Evolutionary conservation across 2,113 vertebrate genomes (phyloP).

Genomic region (Odocoileus virginianus): DNA sequence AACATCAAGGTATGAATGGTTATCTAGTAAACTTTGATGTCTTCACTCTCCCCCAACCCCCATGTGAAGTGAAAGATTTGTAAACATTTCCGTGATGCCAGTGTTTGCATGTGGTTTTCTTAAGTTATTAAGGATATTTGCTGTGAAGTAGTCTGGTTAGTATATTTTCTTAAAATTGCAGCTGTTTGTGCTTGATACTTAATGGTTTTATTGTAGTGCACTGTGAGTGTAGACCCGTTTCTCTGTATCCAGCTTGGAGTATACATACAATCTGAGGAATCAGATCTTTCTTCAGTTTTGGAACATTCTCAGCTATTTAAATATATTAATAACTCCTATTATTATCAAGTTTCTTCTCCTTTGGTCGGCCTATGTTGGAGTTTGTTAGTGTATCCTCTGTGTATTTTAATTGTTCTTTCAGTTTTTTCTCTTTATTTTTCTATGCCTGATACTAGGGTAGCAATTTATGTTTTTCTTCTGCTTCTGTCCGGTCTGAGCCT

Average conservation of each 20-base stretch:
- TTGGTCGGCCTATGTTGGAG: neutral
- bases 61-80: neutral
- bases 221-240: neutral
- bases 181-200: neutral
- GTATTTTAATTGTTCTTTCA: neutral
- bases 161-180: neutral
- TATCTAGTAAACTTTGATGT: neutral
- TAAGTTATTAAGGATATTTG: neutral
- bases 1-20: neutral
- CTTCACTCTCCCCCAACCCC: neutral
- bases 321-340: neutral
- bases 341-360: neutral
- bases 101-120: slow-evolving; percentile 2
- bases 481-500: neutral
- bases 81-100: neutral
- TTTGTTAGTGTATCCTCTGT: neutral
- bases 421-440: neutral
- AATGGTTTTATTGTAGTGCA: neutral
- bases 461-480: neutral
- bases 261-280: neutral
- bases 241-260: rapidly evolving
- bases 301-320: neutral
- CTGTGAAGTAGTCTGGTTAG: neutral
- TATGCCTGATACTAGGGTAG: neutral
- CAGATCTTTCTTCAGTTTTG: neutral